These are phyloP conservation scores for Adineta ricciae DNA, from an alignment of 2,888 invertebrate genomes.

Conservation along the genomic window DNA sequence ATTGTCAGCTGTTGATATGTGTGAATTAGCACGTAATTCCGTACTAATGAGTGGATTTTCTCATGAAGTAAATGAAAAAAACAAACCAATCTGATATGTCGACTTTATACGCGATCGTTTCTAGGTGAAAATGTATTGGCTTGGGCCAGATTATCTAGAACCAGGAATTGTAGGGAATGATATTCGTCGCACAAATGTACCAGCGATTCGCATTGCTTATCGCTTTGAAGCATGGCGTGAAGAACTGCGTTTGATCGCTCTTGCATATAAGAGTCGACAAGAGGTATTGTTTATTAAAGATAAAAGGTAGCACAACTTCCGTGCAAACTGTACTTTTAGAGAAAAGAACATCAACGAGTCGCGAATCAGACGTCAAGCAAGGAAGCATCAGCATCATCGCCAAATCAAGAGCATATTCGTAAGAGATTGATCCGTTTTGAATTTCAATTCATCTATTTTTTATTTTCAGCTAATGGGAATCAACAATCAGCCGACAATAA, in stretches of 20 bases:
- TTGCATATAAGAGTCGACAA: not conserved
- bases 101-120: not conserved
- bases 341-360: too few species aligned
- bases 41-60: slow-evolving; percentile 94
- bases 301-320: not conserved
- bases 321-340: too few species aligned
- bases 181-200: slow-evolving; percentile 88
- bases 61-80: not conserved
- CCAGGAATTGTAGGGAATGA: slow-evolving; percentile 92
- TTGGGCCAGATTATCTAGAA: slow-evolving; percentile 22
- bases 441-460: too few species aligned
- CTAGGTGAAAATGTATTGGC: slow-evolving; percentile 32
- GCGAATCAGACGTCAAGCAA: too few species aligned
- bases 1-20: slow-evolving; percentile 94
- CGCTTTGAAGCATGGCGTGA: slow-evolving; percentile 81
- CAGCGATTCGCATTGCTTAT: slow-evolving; percentile 88
- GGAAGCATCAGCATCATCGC: too few species aligned
- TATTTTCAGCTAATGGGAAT: too few species aligned
- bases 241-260: slow-evolving; percentile 57
- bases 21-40: slow-evolving; percentile 88
- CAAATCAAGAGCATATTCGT: too few species aligned
- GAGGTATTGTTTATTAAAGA: not conserved
- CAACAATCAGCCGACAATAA: too few species aligned
- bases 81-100: not conserved
- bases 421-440: too few species aligned